These are phyloP conservation scores for Adineta ricciae DNA, from an alignment of 2,888 invertebrate genomes.

Conservation along the genomic window DNA sequence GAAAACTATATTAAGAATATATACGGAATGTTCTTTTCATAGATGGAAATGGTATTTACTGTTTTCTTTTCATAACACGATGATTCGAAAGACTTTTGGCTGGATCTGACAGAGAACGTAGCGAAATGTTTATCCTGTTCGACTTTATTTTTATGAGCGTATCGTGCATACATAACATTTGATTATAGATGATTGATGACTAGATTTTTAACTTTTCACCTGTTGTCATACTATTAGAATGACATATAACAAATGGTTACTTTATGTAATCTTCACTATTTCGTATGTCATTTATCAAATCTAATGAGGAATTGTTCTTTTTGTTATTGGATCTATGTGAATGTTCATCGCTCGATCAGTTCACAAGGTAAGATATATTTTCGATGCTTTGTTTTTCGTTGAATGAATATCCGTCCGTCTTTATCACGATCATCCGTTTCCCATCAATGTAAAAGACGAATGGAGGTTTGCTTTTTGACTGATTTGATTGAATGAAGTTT, in stretches of 20 bases:
- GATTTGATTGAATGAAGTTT: conserved; percentile 1
- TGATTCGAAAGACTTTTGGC: no score
- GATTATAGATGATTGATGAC: not conserved
- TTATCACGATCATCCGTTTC: not conserved
- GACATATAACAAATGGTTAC: conserved; percentile 3
- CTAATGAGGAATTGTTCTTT: not conserved
- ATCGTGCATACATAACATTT: not conserved
- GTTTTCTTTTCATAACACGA: no score
- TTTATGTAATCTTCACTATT: not conserved
- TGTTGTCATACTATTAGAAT: not conserved
- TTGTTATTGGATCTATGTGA: not conserved
- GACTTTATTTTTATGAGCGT: not conserved
- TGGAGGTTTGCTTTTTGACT: not conserved
- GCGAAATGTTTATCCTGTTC: no score
- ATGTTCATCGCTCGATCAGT: not conserved
- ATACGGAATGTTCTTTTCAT: conserved; percentile 10
- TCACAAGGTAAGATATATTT: not conserved
- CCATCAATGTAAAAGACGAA: not conserved
- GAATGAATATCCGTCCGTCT: not conserved
- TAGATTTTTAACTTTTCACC: not conserved
- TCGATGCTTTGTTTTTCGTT: not conserved
- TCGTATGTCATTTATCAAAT: not conserved
- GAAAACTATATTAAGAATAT: conserved; percentile 2
- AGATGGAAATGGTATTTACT: not conserved
- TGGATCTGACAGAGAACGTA: no score